Conservation (phyloP, 2,888 invertebrate species). For the Dorcus parallelipipedus region DNA sequence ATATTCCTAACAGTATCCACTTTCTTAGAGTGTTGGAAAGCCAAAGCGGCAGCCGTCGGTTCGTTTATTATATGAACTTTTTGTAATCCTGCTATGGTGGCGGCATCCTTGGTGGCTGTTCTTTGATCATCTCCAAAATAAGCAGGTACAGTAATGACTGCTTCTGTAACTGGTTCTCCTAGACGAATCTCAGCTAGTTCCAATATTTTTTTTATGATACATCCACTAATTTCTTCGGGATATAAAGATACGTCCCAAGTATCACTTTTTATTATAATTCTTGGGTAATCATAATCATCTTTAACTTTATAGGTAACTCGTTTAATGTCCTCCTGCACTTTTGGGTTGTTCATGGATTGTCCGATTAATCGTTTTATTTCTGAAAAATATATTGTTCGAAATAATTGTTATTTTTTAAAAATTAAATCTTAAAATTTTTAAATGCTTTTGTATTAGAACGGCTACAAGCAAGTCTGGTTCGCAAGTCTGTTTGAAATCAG, state of each 20-base stretch:
- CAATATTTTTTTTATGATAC: slow-evolving; percentile 24
- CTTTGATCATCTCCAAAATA: slow-evolving; percentile 32
- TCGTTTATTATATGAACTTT: slow-evolving; percentile 27
- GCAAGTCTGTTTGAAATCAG: too few species aligned
- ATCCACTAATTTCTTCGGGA: slow-evolving; percentile 27
- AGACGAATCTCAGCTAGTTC: slow-evolving; percentile 18
- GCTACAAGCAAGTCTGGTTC: too few species aligned
- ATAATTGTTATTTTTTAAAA: too few species aligned
- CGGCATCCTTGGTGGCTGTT: slow-evolving; percentile 33
- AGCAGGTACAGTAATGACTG: slow-evolving; percentile 34
- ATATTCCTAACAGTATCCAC: slow-evolving; percentile 17
- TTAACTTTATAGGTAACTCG: slow-evolving; percentile 26
- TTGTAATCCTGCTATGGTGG: slow-evolving; percentile 26
- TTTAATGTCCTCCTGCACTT: slow-evolving; percentile 25
- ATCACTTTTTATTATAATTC: slow-evolving; percentile 16
- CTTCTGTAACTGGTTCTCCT: slow-evolving; percentile 21
- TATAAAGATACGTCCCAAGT: slow-evolving; percentile 12
- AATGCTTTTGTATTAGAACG: too few species aligned
- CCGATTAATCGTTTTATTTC: slow-evolving; percentile 33
- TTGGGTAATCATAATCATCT: slow-evolving; percentile 20
- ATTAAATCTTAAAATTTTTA: too few species aligned
- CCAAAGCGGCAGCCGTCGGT: slow-evolving; percentile 31
- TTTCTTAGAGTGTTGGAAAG: slow-evolving; percentile 21
- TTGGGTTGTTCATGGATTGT: slow-evolving; percentile 24
- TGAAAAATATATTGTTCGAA: slow-evolving; percentile 14